These are phyloP conservation scores for Eilema sororculum DNA, from an alignment of 2,888 invertebrate species.

Conservation along the genomic window DNA sequence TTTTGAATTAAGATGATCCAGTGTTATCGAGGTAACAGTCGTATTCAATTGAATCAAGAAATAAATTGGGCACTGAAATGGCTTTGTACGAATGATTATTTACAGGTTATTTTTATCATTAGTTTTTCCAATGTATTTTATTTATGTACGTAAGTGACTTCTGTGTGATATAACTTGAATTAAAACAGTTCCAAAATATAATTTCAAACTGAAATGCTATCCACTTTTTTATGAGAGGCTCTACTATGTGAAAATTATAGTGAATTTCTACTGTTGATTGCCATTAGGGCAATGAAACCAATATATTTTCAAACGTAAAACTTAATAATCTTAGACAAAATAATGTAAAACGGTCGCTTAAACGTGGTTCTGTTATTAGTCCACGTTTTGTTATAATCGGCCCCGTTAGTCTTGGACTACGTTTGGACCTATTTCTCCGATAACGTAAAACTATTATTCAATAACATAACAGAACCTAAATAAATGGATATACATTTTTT, in stretches of 20 bases:
- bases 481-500: constrained; percentile 50
- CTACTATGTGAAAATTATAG: no score
- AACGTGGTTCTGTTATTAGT: neutral
- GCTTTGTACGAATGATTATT: neutral
- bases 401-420: neutral
- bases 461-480: constrained; percentile 39
- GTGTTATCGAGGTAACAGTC: neutral
- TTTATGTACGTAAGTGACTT: neutral
- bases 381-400: neutral
- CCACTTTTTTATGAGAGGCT: no score
- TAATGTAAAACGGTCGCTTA: neutral
- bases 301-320: no score
- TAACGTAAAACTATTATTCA: constrained; percentile 41
- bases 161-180: neutral
- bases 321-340: neutral
- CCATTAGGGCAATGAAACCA: no score
- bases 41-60: neutral
- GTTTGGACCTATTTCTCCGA: constrained; percentile 24
- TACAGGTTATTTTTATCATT: neutral
- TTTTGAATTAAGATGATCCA: neutral
- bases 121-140: neutral
- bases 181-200: neutral
- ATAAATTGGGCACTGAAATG: neutral
- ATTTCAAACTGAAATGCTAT: no score
- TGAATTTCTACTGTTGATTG: no score